Evolutionary conservation across 2,888 invertebrate genomes (phyloP).

Genomic region (Mimachlamys varia): DNA sequence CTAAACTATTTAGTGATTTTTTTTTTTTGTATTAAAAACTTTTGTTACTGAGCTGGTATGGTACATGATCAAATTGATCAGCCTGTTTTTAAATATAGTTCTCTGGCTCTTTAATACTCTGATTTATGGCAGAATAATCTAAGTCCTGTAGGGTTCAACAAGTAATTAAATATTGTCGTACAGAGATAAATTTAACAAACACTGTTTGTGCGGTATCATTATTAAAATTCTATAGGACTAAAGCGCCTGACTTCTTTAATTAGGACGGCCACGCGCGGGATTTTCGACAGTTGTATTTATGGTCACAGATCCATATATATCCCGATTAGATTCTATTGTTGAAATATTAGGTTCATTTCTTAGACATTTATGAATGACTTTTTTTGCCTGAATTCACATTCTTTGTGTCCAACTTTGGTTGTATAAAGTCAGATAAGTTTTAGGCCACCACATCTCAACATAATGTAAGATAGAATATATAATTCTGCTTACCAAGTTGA

Average conservation of each 20-base stretch:
- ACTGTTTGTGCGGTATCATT: neutral
- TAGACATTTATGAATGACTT: constrained; percentile 6
- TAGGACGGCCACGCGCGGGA: neutral
- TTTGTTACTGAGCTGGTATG: too few relatives aligned
- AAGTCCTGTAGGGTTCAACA: neutral
- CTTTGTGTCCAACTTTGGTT: neutral
- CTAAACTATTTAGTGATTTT: neutral
- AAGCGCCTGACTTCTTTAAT: neutral
- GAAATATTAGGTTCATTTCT: neutral
- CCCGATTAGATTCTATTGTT: neutral
- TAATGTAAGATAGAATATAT: too few relatives aligned
- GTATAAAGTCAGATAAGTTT: neutral
- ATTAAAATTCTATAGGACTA: neutral
- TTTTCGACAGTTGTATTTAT: neutral
- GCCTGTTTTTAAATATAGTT: too few relatives aligned
- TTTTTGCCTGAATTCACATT: neutral
- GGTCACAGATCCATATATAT: neutral
- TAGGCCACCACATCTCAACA: too few relatives aligned
- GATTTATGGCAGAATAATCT: neutral
- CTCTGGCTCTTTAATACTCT: neutral
- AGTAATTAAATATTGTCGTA: neutral
- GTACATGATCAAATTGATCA: too few relatives aligned
- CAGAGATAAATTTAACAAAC: neutral
- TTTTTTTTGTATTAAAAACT: too few relatives aligned
- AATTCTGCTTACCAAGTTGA: too few relatives aligned